These are phyloP conservation scores for Loris lydekkerianus DNA, from an alignment of 2,797 vertebrate species.

Conservation along the genomic window DNA sequence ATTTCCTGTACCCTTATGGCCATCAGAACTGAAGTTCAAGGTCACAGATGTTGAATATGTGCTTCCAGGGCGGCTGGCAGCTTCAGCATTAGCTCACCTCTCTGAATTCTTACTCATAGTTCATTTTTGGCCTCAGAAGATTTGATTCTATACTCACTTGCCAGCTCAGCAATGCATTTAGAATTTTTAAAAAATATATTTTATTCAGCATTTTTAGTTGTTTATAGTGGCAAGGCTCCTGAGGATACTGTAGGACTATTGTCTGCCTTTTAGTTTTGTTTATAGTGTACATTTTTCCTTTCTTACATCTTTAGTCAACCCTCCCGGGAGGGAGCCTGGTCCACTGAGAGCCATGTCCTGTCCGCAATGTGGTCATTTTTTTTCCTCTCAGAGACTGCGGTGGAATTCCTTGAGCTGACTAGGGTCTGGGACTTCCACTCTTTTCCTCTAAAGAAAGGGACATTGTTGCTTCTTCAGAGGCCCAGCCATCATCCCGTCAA, in stretches of 20 bases:
- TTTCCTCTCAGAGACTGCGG: neutral
- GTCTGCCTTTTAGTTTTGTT: slow-evolving; percentile 61
- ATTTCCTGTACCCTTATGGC: neutral
- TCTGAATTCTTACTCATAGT: neutral
- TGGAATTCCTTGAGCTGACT: neutral
- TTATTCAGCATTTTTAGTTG: slow-evolving; percentile 61
- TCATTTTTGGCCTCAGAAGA: slow-evolving; percentile 47
- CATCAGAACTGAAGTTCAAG: slow-evolving; percentile 48
- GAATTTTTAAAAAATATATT: neutral
- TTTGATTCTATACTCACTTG: slow-evolving; percentile 43
- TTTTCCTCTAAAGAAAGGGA: neutral
- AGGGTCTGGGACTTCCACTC: neutral
- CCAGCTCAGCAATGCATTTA: slow-evolving; percentile 47
- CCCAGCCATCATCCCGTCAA: neutral
- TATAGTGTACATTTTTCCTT: slow-evolving; percentile 8
- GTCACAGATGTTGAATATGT: slow-evolving; percentile 12
- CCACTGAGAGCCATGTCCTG: neutral
- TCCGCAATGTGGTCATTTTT: neutral
- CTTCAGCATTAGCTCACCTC: neutral
- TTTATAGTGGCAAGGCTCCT: slow-evolving; percentile 1
- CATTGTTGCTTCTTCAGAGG: neutral
- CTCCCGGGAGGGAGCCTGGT: neutral
- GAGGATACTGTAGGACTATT: neutral
- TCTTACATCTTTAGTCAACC: neutral
- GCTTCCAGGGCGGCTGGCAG: neutral